phyloP scores from a whole-genome alignment of 2,797 vertebrate species.

The Eulemur mongoz region DNA sequence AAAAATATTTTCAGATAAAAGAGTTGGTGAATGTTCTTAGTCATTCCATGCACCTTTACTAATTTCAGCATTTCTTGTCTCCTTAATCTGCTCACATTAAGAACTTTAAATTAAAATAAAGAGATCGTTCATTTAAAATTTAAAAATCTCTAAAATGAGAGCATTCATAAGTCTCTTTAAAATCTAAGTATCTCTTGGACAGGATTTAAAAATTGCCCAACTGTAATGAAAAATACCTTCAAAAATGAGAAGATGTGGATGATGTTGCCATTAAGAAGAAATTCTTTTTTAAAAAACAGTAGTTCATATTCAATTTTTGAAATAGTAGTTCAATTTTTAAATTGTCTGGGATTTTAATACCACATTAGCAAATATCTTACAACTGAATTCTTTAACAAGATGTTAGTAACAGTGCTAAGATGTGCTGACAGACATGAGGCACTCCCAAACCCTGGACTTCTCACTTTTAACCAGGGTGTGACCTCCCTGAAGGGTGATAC shows the following conservation, averaged over 20 bases:
- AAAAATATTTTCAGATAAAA: not conserved
- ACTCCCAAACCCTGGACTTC: not conserved
- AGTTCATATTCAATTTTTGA: not conserved
- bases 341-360: constrained; percentile 14
- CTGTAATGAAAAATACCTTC: not conserved
- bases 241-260: not conserved
- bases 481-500: too few relatives aligned
- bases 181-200: not conserved
- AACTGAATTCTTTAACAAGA: constrained; percentile 7
- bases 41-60: not conserved
- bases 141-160: not conserved
- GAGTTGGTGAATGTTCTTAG: not conserved
- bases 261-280: not conserved
- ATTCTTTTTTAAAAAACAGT: not conserved
- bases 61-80: not conserved
- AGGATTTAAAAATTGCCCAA: not conserved
- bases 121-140: not conserved
- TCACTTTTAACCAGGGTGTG: not conserved
- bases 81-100: not conserved
- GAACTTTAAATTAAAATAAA: not conserved
- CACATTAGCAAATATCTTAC: constrained; percentile 47
- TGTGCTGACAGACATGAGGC: not conserved
- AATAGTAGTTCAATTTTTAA: not conserved
- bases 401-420: not conserved
- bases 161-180: not conserved